Percentiles rank a stretch among this genome's conserved stretches.
These are phyloP conservation scores for Syngnathus rostellatus DNA, from an alignment of 2,797 vertebrate species.

Conservation along the genomic window DNA sequence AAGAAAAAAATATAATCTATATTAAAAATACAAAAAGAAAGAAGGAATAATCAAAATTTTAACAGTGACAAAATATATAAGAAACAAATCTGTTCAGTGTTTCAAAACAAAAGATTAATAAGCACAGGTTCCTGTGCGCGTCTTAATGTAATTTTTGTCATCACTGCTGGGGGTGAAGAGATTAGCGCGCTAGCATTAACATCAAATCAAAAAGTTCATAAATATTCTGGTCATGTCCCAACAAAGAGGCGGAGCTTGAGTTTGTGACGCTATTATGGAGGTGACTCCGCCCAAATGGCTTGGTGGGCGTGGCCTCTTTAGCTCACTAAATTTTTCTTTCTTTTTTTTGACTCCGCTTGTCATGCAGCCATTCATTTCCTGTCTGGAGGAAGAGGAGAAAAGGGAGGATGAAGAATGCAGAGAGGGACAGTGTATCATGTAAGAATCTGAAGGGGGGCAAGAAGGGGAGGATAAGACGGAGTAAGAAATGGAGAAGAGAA, in stretches of 20 bases:
- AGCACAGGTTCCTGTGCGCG: not conserved
- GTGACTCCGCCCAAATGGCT: not conserved
- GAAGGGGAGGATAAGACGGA: too few species aligned
- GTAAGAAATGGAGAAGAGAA: too few species aligned
- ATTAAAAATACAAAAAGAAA: not conserved
- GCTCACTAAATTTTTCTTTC: not conserved
- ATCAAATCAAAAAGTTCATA: not conserved
- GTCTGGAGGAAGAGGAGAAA: not conserved
- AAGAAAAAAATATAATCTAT: not conserved
- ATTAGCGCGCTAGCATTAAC: constrained; percentile 2
- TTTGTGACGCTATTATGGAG: not conserved
- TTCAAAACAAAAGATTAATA: not conserved
- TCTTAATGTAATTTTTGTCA: not conserved
- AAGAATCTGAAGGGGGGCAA: too few species aligned
- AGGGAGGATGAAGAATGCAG: not conserved
- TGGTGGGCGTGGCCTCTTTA: not conserved
- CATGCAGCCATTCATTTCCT: not conserved
- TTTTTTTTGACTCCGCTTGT: not conserved
- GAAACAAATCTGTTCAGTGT: too few species aligned
- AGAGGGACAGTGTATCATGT: too few species aligned
- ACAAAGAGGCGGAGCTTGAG: not conserved
- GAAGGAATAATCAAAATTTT: too few species aligned
- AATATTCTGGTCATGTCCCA: not conserved
- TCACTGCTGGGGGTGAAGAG: too few species aligned
- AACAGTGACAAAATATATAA: too few species aligned